Conservation (phyloP, 2,797 vertebrate genomes). For the Catharus ustulatus region DNA sequence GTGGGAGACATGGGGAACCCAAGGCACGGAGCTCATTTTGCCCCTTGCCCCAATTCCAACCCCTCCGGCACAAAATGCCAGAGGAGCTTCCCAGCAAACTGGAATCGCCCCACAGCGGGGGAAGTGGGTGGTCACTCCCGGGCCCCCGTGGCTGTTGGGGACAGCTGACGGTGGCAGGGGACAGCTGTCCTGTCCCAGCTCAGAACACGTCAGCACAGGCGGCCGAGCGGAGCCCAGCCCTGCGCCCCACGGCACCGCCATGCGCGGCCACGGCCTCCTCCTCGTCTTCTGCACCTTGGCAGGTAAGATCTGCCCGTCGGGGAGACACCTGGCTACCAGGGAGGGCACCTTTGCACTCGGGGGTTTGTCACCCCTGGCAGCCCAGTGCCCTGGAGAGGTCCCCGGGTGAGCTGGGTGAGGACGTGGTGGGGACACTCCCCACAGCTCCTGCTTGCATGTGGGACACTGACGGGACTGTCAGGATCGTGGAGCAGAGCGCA, state of each 20-base stretch:
- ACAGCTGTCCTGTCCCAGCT: slow-evolving; percentile 55
- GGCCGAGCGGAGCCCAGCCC: not conserved
- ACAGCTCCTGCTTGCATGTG: too few relatives aligned
- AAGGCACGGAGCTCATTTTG: not conserved
- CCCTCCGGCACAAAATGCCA: not conserved
- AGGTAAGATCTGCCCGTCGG: slow-evolving; percentile 39
- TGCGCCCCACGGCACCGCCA: not conserved
- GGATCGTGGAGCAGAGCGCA: accelerated
- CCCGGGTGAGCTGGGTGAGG: not conserved
- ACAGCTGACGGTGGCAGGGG: slow-evolving; percentile 66
- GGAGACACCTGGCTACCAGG: not conserved
- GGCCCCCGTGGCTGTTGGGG: not conserved
- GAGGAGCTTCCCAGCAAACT: not conserved
- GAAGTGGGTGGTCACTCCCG: not conserved
- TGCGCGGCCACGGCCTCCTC: not conserved
- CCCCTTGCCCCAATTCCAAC: not conserved
- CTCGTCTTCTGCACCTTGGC: slow-evolving; percentile 35
- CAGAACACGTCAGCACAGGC: not conserved
- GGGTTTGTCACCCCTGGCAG: not conserved
- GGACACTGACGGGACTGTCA: not conserved
- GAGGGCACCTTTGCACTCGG: not conserved
- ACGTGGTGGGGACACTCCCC: accelerated
- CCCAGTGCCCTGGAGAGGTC: not conserved
- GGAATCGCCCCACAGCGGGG: accelerated
- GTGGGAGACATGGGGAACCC: not conserved